A percentile compares a stretch with the other conserved stretches of the same genome.
Evolutionary conservation across 2,888 invertebrate species (phyloP).

Genomic region (Quadriops clusia): DNA sequence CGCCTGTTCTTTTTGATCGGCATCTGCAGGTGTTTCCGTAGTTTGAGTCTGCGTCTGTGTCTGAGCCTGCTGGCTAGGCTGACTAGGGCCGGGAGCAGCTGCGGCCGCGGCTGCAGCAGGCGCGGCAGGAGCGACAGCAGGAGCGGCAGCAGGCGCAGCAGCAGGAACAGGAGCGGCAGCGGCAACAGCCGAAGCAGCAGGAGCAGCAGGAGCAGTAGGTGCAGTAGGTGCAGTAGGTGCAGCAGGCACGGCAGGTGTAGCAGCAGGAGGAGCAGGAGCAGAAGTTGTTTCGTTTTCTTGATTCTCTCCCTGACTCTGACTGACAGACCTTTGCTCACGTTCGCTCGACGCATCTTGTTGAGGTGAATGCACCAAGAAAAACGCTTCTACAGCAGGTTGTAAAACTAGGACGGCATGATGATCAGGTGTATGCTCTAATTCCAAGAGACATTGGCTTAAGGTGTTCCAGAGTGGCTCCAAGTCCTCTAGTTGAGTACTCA

Average conservation of each 20-base stretch:
- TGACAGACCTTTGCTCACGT: constrained; percentile 7
- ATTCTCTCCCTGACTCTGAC: no score
- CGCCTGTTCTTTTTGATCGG: no score
- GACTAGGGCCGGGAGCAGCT: background rate
- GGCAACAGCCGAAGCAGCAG: constrained; percentile 19
- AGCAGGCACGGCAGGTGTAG: constrained; percentile 2
- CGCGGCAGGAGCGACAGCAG: constrained; percentile 7
- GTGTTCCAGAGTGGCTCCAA: constrained; percentile 67
- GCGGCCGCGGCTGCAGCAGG: background rate
- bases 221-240: no score
- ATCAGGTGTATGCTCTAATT: constrained; percentile 72
- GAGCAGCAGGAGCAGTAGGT: constrained; percentile 12
- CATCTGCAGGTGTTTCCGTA: constrained; percentile 6
- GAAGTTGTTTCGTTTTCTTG: constrained; percentile 11
- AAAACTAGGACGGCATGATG: constrained; percentile 78
- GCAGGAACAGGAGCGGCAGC: constrained; percentile 3
- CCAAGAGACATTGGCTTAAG: constrained; percentile 63
- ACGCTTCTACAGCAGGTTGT: constrained; percentile 81
- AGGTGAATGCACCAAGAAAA: constrained; percentile 77
- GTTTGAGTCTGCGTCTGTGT: no score
- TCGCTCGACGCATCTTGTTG: constrained; percentile 30
- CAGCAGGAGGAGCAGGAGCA: constrained; percentile 4
- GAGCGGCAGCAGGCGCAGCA: constrained; percentile 7
- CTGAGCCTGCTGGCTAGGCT: no score
- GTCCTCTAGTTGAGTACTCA: constrained; percentile 56